These are phyloP conservation scores for Cerastis rubricosa DNA, from an alignment of 2,888 invertebrate genomes.

Conservation along the genomic window DNA sequence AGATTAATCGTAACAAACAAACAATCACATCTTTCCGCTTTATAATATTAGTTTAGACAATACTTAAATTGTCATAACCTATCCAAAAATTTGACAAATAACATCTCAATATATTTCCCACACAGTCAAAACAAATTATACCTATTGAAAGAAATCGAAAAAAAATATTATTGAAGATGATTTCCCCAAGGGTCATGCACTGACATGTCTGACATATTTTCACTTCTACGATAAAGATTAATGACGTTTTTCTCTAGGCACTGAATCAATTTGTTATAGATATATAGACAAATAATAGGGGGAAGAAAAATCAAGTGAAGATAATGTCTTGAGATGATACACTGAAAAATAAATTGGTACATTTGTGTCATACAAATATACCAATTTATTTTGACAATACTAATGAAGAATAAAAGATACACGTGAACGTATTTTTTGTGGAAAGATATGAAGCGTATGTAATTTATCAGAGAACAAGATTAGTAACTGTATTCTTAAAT, in stretches of 20 bases:
- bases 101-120: conserved; percentile 1
- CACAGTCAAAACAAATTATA: conserved; percentile 22
- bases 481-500: not conserved
- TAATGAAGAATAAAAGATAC: conserved; percentile 33
- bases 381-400: conserved; percentile 7
- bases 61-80: not conserved
- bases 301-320: not conserved
- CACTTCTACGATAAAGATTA: conserved; percentile 7
- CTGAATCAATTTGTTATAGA: conserved; percentile 8
- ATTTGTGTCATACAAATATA: not conserved
- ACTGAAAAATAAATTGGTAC: conserved; percentile 11
- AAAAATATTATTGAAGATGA: conserved; percentile 35
- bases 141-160: conserved; percentile 25
- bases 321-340: not conserved
- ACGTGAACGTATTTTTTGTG: not conserved
- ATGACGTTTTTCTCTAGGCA: conserved; percentile 4
- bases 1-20: too few relatives aligned
- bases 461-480: conserved; percentile 20
- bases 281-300: not conserved
- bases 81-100: not conserved
- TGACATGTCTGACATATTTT: not conserved
- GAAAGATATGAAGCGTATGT: conserved; percentile 5
- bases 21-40: too few relatives aligned
- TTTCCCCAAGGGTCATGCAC: conserved; percentile 39
- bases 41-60: too few relatives aligned